Conservation (phyloP, 2,113 vertebrate genomes). For the Rhegmatorhina hoffmannsi region DNA sequence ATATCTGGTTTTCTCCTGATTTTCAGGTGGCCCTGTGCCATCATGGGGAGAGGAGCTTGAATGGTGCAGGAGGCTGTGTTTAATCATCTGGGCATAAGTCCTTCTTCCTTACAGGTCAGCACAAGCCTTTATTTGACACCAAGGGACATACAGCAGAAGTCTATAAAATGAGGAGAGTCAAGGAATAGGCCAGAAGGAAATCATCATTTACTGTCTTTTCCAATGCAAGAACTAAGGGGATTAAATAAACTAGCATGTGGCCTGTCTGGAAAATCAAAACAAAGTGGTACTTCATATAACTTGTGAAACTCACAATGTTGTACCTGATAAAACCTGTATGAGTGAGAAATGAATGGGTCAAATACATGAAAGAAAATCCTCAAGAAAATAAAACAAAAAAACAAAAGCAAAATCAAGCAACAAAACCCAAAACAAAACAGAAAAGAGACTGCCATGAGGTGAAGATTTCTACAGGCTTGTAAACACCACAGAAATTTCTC, state of each 20-base stretch:
- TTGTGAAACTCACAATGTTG: neutral
- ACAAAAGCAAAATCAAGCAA: neutral
- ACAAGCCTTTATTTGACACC: neutral
- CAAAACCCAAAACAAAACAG: neutral
- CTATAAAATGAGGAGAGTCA: neutral
- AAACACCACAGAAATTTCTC: neutral
- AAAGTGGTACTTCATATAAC: neutral
- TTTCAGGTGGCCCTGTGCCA: neutral
- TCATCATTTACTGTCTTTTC: neutral
- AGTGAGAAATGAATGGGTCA: neutral
- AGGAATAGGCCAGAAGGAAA: neutral
- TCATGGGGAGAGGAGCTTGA: fast-evolving
- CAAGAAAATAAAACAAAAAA: fast-evolving
- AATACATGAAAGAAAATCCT: neutral
- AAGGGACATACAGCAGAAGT: neutral
- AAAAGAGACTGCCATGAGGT: neutral
- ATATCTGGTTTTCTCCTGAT: neutral
- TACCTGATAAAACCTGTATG: neutral
- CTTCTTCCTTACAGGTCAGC: neutral
- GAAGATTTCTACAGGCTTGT: neutral
- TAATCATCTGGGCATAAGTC: neutral
- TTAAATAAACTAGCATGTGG: neutral
- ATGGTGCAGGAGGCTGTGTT: neutral
- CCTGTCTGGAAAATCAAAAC: neutral
- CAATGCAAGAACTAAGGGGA: neutral